phyloP scores from a whole-genome alignment of 2,113 vertebrate genomes.

The Lycocorax pyrrhopterus region DNA sequence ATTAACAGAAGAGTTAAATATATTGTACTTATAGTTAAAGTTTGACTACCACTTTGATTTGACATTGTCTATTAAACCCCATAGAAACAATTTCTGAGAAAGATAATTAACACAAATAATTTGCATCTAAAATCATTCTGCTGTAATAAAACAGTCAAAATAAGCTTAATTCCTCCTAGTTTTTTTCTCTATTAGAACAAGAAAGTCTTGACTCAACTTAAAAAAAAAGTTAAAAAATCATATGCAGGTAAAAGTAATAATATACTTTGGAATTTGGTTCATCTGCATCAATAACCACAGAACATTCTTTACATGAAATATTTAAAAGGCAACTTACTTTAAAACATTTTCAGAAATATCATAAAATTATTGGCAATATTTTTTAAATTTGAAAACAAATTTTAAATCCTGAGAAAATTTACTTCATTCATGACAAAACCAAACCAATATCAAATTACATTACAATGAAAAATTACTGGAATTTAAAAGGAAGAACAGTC shows the following conservation, averaged over 20 bases:
- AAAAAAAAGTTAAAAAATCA: background rate
- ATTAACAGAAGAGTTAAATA: background rate
- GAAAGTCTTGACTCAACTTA: background rate
- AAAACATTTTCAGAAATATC: background rate
- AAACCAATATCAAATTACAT: background rate
- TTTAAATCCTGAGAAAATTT: background rate
- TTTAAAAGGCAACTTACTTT: background rate
- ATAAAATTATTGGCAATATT: background rate
- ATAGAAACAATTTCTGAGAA: background rate
- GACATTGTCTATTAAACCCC: background rate
- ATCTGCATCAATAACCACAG: background rate
- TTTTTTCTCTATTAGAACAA: background rate
- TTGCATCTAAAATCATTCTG: background rate
- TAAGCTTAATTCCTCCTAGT: background rate
- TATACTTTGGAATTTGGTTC: background rate
- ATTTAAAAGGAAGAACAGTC: background rate
- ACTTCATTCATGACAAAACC: background rate
- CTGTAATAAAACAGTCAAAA: background rate
- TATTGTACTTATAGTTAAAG: background rate
- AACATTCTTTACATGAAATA: background rate
- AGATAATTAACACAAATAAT: background rate
- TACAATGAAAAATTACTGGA: background rate
- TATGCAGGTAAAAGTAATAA: background rate
- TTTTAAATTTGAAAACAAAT: background rate
- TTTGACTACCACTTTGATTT: background rate